Base-by-base conservation (phyloP, 2,797 vertebrate species). In the Synaphobranchus kaupii region DNA sequence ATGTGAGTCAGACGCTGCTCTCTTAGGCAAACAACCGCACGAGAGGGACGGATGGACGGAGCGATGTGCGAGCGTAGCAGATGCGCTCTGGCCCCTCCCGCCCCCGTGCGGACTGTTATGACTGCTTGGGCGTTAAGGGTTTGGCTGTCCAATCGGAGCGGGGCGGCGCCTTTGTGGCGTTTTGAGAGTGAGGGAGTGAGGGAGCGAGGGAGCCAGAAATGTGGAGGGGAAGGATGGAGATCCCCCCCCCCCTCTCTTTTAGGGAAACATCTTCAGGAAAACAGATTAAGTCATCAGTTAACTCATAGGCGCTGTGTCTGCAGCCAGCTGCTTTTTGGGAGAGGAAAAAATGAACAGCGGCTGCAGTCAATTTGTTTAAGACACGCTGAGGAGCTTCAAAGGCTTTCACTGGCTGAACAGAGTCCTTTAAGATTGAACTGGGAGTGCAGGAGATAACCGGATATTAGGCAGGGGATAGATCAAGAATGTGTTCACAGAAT, bases 1-100 rank as follows among this genome's bases (percentile, higher is more conserved):
- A 85, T 86, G 66, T 54, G 76, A 88, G 87, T 85, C 76, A 89
- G 89, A 71, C 86, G 63, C 78, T 88, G 84, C 83, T 28, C 31
- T 60, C 76, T 93, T 96, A 96, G 34, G 95, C 95, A 87, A 96
- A 97, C 91, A 96, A 96, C 87, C 96, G 95, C 28, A 95, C 96
- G 96, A 96, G 94, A 87, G 93, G 90, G 87, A 90, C 92, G 94
- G 91, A 88, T 91, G 90, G 87, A 90, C 90, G 63, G 54, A 63
- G 88, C 68, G 80, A 81, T 44, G 89, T 86, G 82, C 47, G 90
- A 92, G 90, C 39, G 22, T 22, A n/a, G 88, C 86, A 44, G 84
- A 89, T 88, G 90, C 86, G 90, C 91, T 93, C 92, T 93, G 92
- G 5, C n/a, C 15, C 56, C 56, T 58, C 56, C 56, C 25, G 13